phyloP scores from a whole-genome alignment of 2,797 vertebrate species.

The Falco berigora region DNA sequence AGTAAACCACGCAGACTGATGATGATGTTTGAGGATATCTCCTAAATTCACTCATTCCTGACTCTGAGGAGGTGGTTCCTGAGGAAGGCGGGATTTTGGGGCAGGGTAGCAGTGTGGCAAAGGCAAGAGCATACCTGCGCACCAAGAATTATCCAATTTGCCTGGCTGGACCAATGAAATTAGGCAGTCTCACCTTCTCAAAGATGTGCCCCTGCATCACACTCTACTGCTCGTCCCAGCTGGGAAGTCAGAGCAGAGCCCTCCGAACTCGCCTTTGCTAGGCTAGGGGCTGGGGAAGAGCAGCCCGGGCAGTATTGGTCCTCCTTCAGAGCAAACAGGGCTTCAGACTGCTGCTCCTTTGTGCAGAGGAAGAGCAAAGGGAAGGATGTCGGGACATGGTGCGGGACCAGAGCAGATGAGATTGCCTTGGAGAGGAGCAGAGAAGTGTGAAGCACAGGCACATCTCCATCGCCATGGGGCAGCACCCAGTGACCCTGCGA shows the following conservation, averaged over 20 bases:
- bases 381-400: neutral
- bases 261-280: neutral
- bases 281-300: neutral
- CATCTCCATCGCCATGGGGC: neutral
- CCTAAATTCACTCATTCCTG: neutral
- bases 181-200: neutral
- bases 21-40: neutral
- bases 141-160: neutral
- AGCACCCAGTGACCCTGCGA: neutral
- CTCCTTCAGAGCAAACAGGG: neutral
- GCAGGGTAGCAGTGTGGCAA: neutral
- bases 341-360: neutral
- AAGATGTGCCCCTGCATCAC: neutral
- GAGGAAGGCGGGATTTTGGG: neutral
- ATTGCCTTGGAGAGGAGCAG: neutral
- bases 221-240: neutral
- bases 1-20: neutral
- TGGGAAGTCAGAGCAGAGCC: neutral
- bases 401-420: neutral
- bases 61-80: neutral
- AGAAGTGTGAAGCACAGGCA: neutral
- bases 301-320: neutral
- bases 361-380: neutral
- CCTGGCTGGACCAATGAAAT: neutral
- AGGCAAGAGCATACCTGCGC: neutral